Evolutionary conservation across 64 coral and sea anemone species (phyloP).

Genomic region (Platygyra sinensis): DNA sequence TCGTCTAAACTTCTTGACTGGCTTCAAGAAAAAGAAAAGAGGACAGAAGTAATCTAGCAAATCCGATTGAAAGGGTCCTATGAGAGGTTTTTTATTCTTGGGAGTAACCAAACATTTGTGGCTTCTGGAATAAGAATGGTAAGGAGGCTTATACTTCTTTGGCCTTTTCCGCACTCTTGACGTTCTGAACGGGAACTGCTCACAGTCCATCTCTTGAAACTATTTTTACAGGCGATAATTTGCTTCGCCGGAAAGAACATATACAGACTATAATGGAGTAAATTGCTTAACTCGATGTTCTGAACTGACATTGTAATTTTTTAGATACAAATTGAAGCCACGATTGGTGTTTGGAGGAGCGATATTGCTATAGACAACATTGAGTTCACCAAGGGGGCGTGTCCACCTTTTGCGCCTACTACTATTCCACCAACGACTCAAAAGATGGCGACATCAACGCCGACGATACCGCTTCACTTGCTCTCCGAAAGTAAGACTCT

Average conservation of each 20-base stretch:
- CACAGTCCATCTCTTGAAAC: too few species aligned
- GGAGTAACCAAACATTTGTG: too few species aligned
- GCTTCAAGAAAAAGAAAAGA: too few species aligned
- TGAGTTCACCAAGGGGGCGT: slow-evolving; percentile 63
- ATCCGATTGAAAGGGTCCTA: too few species aligned
- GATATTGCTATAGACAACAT: slow-evolving; percentile 88
- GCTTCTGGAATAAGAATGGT: too few species aligned
- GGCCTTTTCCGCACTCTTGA: too few species aligned
- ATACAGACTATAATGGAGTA: not conserved
- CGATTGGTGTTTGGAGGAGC: slow-evolving; percentile 67
- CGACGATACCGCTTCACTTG: not conserved
- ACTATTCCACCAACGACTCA: not conserved
- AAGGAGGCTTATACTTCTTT: too few species aligned
- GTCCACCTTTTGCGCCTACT: slow-evolving; percentile 13
- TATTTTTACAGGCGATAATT: too few species aligned
- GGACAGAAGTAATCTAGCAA: too few species aligned
- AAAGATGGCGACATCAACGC: not conserved
- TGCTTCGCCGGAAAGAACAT: not conserved
- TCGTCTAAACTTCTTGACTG: too few species aligned
- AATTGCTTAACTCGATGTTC: not conserved
- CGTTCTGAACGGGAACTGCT: too few species aligned
- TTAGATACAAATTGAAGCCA: slow-evolving; percentile 79
- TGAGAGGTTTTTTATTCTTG: too few species aligned
- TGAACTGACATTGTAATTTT: not conserved
- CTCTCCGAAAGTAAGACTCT: not conserved